Percentiles rank a stretch among this genome's conserved stretches.
Evolutionary conservation across 2,888 invertebrate genomes (phyloP).

Genomic region (Phortica okadai): DNA sequence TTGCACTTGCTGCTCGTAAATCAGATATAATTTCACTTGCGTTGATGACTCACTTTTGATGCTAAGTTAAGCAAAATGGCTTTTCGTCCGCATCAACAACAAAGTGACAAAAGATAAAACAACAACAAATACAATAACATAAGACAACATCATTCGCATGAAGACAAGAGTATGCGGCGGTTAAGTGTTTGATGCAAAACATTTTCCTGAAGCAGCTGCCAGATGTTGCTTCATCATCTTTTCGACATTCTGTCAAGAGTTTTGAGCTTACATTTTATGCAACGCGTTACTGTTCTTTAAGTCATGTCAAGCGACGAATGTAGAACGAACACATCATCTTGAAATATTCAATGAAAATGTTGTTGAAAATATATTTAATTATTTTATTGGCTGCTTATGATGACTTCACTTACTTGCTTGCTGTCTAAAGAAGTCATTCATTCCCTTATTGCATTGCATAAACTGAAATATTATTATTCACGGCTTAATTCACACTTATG

Average conservation of each 20-base stretch:
- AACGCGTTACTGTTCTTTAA: neutral
- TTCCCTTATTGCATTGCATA: neutral
- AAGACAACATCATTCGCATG: neutral
- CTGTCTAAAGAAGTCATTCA: no score
- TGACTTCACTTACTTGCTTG: neutral
- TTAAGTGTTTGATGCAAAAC: neutral
- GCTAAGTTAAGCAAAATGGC: neutral
- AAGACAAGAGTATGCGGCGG: neutral
- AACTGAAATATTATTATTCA: neutral
- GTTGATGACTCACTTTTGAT: neutral
- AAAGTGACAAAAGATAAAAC: neutral
- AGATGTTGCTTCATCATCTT: neutral
- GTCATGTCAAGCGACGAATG: neutral
- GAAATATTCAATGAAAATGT: slow-evolving; percentile 2
- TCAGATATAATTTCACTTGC: neutral
- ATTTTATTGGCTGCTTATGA: slow-evolving; percentile 10
- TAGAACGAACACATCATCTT: neutral
- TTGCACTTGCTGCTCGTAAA: neutral
- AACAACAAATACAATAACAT: neutral
- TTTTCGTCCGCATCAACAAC: neutral
- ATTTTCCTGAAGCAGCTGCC: neutral
- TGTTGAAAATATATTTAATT: slow-evolving; percentile 20
- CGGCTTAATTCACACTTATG: neutral
- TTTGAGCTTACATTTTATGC: neutral
- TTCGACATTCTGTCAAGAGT: neutral